phyloP scores from a whole-genome alignment of 2,797 vertebrate species.

The Lepus oiostolus region DNA sequence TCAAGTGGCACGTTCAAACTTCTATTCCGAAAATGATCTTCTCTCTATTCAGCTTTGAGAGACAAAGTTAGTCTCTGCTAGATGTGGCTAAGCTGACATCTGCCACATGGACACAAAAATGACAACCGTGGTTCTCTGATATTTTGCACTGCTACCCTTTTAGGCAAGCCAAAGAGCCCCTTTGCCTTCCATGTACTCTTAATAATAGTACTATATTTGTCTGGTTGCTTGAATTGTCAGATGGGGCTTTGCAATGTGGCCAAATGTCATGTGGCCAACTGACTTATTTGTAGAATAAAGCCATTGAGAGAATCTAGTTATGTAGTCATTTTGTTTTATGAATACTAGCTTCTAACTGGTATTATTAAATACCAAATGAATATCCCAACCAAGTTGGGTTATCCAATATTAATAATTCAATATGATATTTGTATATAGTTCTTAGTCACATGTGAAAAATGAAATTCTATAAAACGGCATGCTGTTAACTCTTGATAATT shows the following conservation, averaged over 20 bases:
- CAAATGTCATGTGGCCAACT: neutral
- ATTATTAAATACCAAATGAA: neutral
- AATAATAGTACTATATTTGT: neutral
- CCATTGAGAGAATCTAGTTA: neutral
- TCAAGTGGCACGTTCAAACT: neutral
- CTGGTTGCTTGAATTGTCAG: neutral
- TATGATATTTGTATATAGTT: neutral
- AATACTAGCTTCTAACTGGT: neutral
- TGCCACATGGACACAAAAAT: neutral
- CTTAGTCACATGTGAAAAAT: neutral
- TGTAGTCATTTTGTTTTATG: constrained; percentile 15
- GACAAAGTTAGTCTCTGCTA: neutral
- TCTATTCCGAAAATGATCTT: neutral
- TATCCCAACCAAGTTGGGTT: neutral
- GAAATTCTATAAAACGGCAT: neutral
- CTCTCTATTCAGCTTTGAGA: neutral
- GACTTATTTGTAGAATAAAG: neutral
- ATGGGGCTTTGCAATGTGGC: neutral
- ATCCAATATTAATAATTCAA: constrained; percentile 17
- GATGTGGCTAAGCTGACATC: neutral
- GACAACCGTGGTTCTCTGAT: too few species aligned
- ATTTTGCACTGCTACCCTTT: neutral
- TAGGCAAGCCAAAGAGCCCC: neutral
- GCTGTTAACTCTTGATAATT: neutral
- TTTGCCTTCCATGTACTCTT: neutral